Base-by-base conservation (phyloP, 2,888 invertebrate species). In the Phorcus lineatus region DNA sequence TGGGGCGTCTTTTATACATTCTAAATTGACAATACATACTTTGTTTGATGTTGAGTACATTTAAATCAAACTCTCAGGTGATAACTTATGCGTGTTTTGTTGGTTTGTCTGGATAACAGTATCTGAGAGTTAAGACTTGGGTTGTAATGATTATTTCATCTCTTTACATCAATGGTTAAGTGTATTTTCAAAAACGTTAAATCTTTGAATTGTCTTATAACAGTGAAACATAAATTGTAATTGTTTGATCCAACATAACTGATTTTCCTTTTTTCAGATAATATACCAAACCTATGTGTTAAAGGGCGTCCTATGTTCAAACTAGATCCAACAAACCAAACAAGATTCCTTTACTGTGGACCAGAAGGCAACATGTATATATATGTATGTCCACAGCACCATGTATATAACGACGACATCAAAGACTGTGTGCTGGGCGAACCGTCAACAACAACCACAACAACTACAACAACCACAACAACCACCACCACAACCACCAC, bases 321-420 rank as follows among this genome's bases (percentile, higher is more conserved):
- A 24, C 53, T 7, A 2, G 9, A 52, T 52, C 74, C 74, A n/a
- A 11, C 22, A 19, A 24, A 22, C 52, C 52, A 40, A 22, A 74
- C 74, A 22, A 7, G 52, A n/a, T 87, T 84, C 57, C 62, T 87
- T 13, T 84, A 77, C 76, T 87, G 87, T 57, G 81, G 78, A 55
- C 78, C 66, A 13, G 36, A 62, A 24, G 85, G 86, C 1, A 74
- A 66, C n/a, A 55, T 80, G 22, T 77, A 83, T 55, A 82, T 84
- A 54, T 81, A 86, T 1, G 78, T 74, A 19, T 87, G 87, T 78
- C 81, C 81, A 1, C 31, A 57, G 9, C 76, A 77, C 17, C 77
- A 81, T 55, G 52, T 80, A 0, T 86, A 79, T 54, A 81, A 83
- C 22, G 17, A 66, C 4, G 19, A 2, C 28, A 74, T 24, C 2